Percentiles rank a stretch among this genome's conserved stretches.
These are phyloP conservation scores for Neuroterus valhalla DNA, from an alignment of 1,140 invertebrate species.

Conservation along the genomic window DNA sequence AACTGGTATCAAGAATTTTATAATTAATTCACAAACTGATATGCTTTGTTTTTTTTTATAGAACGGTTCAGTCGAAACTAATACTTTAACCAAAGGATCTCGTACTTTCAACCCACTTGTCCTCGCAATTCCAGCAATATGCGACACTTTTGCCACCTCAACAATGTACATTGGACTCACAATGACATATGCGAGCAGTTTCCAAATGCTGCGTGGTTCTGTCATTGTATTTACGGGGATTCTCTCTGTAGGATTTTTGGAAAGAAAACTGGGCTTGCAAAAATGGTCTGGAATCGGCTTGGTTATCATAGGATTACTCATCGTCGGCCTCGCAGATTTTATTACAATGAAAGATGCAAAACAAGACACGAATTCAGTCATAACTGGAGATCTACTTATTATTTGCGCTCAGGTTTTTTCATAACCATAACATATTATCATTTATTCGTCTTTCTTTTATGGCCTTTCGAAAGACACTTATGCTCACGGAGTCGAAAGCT, in stretches of 20 bases:
- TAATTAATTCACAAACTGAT: slow-evolving; percentile 38
- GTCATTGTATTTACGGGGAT: slow-evolving; percentile 96
- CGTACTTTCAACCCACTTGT: slow-evolving; percentile 87
- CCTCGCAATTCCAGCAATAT: slow-evolving; percentile 88
- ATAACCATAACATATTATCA: slow-evolving; percentile 28
- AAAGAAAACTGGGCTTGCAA: slow-evolving; percentile 79
- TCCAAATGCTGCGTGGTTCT: slow-evolving; percentile 97
- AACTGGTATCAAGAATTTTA: too few relatives aligned
- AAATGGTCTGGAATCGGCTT: slow-evolving; percentile 91
- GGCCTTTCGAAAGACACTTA: too few relatives aligned
- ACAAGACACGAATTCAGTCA: slow-evolving; percentile 84
- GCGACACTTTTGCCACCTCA: slow-evolving; percentile 89
- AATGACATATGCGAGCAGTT: slow-evolving; percentile 94
- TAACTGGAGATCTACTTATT: slow-evolving; percentile 94
- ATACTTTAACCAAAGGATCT: slow-evolving; percentile 80
- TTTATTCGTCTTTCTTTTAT: slow-evolving; percentile 7
- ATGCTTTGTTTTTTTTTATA: slow-evolving; percentile 57
- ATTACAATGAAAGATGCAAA: slow-evolving; percentile 71
- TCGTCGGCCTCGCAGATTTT: slow-evolving; percentile 91
- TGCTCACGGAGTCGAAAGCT: too few relatives aligned
- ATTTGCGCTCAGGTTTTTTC: slow-evolving; percentile 84
- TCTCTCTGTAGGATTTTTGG: slow-evolving; percentile 91
- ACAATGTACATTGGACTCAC: slow-evolving; percentile 94
- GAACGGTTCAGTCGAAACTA: slow-evolving; percentile 77
- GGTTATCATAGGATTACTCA: slow-evolving; percentile 86